These are phyloP conservation scores for Darwinula stevensoni DNA, from an alignment of 2,888 invertebrate genomes.

Conservation along the genomic window DNA sequence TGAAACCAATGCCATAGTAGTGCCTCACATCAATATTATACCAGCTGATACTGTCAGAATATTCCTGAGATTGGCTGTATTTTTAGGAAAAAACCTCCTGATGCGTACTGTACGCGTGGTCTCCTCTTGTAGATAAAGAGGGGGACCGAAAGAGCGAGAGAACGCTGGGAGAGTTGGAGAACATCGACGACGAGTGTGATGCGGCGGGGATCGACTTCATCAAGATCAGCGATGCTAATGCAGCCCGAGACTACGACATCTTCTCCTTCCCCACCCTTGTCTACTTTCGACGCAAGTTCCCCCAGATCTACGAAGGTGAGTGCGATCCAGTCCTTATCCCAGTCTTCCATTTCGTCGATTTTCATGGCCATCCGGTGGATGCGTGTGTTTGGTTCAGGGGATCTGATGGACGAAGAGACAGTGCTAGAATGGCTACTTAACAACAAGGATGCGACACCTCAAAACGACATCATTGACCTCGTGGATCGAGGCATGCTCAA, in stretches of 20 bases:
- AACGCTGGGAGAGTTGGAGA: constrained; percentile 59
- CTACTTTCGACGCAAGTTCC: constrained; percentile 48
- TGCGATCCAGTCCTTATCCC: no score
- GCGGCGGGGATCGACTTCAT: constrained; percentile 70
- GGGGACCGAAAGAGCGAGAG: constrained; percentile 54
- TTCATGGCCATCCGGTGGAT: background rate
- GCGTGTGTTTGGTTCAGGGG: constrained; percentile 25
- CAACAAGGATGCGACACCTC: constrained; percentile 35
- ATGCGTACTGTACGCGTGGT: no score
- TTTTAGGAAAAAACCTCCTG: no score
- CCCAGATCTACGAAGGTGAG: constrained; percentile 35
- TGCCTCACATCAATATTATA: no score
- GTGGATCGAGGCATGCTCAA: constrained; percentile 70
- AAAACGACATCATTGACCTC: constrained; percentile 63
- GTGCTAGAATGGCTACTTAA: constrained; percentile 69
- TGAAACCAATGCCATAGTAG: no score
- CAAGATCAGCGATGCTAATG: constrained; percentile 61
- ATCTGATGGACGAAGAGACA: constrained; percentile 67
- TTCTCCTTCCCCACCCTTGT: constrained; percentile 47
- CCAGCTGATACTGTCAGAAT: no score
- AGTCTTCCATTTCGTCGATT: no score
- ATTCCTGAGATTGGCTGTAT: no score
- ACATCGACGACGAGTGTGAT: constrained; percentile 76
- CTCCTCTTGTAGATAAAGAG: no score
- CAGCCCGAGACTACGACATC: constrained; percentile 61